Evolutionary conservation across 2,888 invertebrate species (phyloP), one percentile per base, ranked within the genome.

Genomic region (Athetis lepigone): DNA sequence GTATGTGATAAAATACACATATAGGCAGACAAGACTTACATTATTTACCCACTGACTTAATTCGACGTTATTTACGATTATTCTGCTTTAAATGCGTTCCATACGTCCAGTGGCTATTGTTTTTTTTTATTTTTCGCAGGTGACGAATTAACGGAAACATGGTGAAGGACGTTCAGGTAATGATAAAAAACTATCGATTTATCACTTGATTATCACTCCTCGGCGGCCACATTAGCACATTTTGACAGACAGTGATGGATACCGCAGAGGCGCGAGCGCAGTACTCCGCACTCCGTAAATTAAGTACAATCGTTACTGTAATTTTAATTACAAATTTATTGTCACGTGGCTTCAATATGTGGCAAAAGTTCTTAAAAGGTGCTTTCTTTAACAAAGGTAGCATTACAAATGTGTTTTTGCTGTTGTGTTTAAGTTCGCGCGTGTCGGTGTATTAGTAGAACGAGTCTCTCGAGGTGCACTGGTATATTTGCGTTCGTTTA

Each of bases 351-450:
- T 81, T 86, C 86, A 85, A 85, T 82, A 80, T 79, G 79, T 80
- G 71, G 83, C 81, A 79, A 88, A 84, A 85, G 85, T 78, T 81
- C 73, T 70, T 66, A 70, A 87, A 88, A 88, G 87, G 89, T 89
- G 89, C 83, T 85, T 83, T 80, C 70, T 76, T 71, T 66, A 73
- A 86, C 85, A 88, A 88, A 87, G 82, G 82, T 67, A 67, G 61
- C 37, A 51, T 57, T 57, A 76, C 81, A 76, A 81, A 65, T 29
- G 63, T 77, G 51, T 7, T 36, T 58, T 64, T 76, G 63, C 79
- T 8, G 67, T 40, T 39, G n/a, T 16, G 39, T 50, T 21, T 2
- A 18, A 56, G 16, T 52, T 52, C 13, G 39, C 37, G 25, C 7
- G 29, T 47, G 50, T 54, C 2, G 16, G 25, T 25, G 18, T 16